Evolutionary conservation across 2,888 invertebrate species (phyloP).

Genomic region (Melanchra persicariae): DNA sequence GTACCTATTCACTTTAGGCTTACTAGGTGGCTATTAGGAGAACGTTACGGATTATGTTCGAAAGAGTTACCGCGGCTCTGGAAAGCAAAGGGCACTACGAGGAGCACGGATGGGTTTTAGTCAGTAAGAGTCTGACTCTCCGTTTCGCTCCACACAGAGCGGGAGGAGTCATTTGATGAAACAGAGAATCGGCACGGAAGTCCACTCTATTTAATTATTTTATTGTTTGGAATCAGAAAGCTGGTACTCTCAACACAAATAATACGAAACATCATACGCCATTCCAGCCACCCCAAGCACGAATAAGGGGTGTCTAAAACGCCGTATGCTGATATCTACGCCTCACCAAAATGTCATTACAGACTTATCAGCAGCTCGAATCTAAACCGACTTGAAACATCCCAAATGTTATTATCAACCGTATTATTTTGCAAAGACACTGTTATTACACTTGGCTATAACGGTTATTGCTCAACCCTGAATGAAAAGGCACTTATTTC

Average conservation of each 20-base stretch:
- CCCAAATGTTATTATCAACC: slow-evolving; percentile 69
- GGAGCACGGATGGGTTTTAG: no score
- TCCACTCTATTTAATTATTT: no score
- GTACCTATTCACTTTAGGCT: no score
- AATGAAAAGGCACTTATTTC: slow-evolving; percentile 58
- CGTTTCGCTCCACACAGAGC: no score
- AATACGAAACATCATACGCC: slow-evolving; percentile 25
- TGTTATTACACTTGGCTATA: slow-evolving; percentile 59
- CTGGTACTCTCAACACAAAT: slow-evolving; percentile 9
- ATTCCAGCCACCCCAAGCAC: slow-evolving; percentile 42
- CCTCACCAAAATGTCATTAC: slow-evolving; percentile 48
- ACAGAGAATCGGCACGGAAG: no score
- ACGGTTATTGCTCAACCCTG: slow-evolving; percentile 62
- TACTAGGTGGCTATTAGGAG: no score
- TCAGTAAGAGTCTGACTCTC: no score
- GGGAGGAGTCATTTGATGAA: no score
- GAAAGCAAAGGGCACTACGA: no score
- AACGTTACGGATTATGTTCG: no score
- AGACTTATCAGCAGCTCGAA: slow-evolving; percentile 66
- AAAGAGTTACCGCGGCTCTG: no score
- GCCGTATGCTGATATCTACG: slow-evolving; percentile 55
- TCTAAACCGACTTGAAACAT: slow-evolving; percentile 67
- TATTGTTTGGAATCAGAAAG: background rate
- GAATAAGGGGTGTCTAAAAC: slow-evolving; percentile 18
- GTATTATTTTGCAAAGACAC: slow-evolving; percentile 68